phyloP scores from a whole-genome alignment of 2,888 invertebrate genomes.

The Aspidiotus destructor region DNA sequence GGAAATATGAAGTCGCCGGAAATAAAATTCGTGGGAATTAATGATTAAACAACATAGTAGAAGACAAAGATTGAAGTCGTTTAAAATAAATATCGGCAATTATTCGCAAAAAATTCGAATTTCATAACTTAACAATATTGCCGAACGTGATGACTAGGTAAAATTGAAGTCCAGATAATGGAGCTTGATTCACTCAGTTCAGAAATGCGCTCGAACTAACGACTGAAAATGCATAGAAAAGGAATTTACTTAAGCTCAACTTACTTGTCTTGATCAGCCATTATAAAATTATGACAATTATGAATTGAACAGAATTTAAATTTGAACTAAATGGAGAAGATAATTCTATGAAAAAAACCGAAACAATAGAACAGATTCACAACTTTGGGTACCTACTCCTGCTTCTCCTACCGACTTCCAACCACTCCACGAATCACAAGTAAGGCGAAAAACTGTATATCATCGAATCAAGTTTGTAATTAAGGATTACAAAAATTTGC shows the following conservation, averaged over 20 bases:
- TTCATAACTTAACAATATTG: too few relatives aligned
- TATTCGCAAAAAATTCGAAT: too few relatives aligned
- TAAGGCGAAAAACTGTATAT: neutral
- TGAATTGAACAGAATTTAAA: slow-evolving; percentile 1
- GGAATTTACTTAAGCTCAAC: neutral
- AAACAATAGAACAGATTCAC: slow-evolving; percentile 15
- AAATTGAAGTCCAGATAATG: slow-evolving; percentile 24
- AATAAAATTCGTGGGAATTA: too few relatives aligned
- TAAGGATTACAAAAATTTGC: too few relatives aligned
- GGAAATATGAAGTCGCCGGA: too few relatives aligned
- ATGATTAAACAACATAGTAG: too few relatives aligned
- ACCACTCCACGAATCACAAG: slow-evolving; percentile 25
- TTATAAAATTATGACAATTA: slow-evolving; percentile 6
- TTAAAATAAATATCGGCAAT: too few relatives aligned
- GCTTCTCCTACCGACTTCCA: slow-evolving; percentile 6
- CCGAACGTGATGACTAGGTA: slow-evolving; percentile 23
- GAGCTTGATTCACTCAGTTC: neutral
- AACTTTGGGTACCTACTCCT: slow-evolving; percentile 13
- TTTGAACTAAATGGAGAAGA: slow-evolving; percentile 14
- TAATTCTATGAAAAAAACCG: slow-evolving; percentile 17
- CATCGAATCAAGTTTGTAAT: neutral
- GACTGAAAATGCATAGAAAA: neutral
- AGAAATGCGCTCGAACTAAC: neutral
- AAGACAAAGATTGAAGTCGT: too few relatives aligned
- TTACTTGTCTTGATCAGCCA: slow-evolving; percentile 30